Base-by-base conservation (phyloP, 1,140 invertebrate species). In the Matsumurasca onukii region DNA sequence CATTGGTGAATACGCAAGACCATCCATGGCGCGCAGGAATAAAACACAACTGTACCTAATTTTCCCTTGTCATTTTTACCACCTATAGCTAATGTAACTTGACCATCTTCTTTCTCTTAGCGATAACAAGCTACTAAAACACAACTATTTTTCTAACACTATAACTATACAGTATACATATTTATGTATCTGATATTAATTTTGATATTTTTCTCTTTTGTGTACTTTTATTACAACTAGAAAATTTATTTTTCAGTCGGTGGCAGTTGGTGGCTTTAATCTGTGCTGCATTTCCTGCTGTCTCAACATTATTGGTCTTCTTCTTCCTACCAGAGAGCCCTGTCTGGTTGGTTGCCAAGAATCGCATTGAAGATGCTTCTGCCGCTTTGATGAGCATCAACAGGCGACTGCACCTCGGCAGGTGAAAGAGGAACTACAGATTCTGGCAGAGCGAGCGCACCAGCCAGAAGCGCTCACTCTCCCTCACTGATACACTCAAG, bases 321-420 rank as follows among this genome's bases (percentile, higher is more conserved):
- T 34, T 85, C 0, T 77, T 86, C 0, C 76, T 92, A 24, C 88
- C 89, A 0, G 91, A 93, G 79, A 86, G 88, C 17, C 91, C 90
- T 1, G 78, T 87, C 25, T 93, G 90, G 89, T 75, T 90, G 25
- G 75, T 84, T 31, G 79, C 82, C 65, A 79, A 81, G 67, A 83
- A 83, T 61, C 79, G 80, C 17, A 71, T 77, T 3, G 80, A 83
- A 0, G 84, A 88, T 63, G 87, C 88, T 0, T 79, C 83, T 27
- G 73, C 74, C 22, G 75, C 80, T 0, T 75, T 86, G 0, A 83
- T 82, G 39, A 82, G 79, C 75, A 82, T 88, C 74, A 77, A 86
- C 76, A 73, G 69, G 71, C 13, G 63, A 70, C 31, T 69, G 69
- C 63, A 45, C 65, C 12, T 70, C 68, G 24, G 5, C 55, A 59